Evolutionary conservation across 2,113 vertebrate species (phyloP).

Genomic region (Melanostigma gelatinosum): DNA sequence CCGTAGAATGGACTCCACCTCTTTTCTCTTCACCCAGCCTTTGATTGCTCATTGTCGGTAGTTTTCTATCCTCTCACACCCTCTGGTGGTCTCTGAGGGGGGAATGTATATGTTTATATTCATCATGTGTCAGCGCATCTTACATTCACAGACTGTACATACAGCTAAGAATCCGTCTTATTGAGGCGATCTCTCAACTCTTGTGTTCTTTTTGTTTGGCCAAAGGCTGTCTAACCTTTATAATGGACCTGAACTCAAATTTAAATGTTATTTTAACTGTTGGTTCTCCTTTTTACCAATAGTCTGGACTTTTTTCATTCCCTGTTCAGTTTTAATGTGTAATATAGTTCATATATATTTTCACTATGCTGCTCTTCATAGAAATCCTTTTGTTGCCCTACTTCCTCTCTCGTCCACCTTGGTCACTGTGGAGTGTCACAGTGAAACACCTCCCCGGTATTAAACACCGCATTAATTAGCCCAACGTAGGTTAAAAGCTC

Average conservation of each 20-base stretch:
- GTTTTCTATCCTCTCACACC: conserved; percentile 61
- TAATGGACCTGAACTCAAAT: conserved; percentile 72
- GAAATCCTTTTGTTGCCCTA: conserved; percentile 34
- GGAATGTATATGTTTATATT: conserved; percentile 68
- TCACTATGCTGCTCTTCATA: conserved; percentile 59
- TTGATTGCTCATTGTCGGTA: conserved; percentile 58
- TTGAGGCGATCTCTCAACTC: conserved; percentile 33
- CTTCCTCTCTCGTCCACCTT: conserved; percentile 42
- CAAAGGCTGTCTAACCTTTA: conserved; percentile 71
- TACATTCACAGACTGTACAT: conserved; percentile 65
- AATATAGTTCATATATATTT: conserved; percentile 71
- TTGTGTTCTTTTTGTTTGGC: conserved; percentile 47
- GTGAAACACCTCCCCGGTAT: conserved; percentile 54
- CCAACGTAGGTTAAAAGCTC: conserved; percentile 26
- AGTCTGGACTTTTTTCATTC: conserved; percentile 39
- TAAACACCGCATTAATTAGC: conserved; percentile 27
- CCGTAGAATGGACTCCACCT: conserved; percentile 46
- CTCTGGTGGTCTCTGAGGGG: conserved; percentile 50
- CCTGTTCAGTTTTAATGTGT: conserved; percentile 61
- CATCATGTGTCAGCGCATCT: conserved; percentile 48
- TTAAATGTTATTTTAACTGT: conserved; percentile 72
- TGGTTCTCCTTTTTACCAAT: conserved; percentile 45
- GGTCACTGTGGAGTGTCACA: conserved; percentile 34
- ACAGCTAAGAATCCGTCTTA: conserved; percentile 48
- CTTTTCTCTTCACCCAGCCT: conserved; percentile 60